Percentiles rank a stretch among this genome's conserved stretches.
Conservation (phyloP, 1,140 invertebrate genomes). For the Ptiloglossa arizonensis region DNA sequence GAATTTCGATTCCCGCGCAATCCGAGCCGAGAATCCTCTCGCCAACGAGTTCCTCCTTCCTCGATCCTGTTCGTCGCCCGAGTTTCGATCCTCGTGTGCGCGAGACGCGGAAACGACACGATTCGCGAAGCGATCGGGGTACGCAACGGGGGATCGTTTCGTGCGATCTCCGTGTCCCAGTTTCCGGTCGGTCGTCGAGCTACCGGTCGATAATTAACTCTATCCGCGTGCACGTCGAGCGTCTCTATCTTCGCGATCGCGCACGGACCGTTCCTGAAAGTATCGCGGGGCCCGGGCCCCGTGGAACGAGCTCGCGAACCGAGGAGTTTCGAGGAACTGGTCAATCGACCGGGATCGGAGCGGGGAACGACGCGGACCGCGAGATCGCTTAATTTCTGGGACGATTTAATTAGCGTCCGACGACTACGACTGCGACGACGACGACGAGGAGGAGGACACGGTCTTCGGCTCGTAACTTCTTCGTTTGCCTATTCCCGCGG, state of each 20-base stretch:
- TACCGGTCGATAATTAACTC: constrained; percentile 34
- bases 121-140: constrained; percentile 13
- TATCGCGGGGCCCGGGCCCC: too few relatives aligned
- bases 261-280: constrained; percentile 9
- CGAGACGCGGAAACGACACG: not conserved
- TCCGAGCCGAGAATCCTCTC: too few relatives aligned
- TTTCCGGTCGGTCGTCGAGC: constrained; percentile 1
- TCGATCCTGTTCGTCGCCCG: constrained; percentile 14
- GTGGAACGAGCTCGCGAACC: constrained; percentile 12
- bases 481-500: constrained; percentile 1
- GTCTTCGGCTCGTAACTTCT: not conserved
- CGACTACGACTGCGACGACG: too few relatives aligned
- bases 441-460: too few relatives aligned
- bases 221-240: not conserved
- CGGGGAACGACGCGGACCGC: not conserved
- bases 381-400: constrained; percentile 13
- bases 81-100: constrained; percentile 16
- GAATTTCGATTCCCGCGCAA: too few relatives aligned
- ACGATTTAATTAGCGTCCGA: constrained; percentile 35
- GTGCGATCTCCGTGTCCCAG: not conserved
- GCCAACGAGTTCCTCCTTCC: constrained; percentile 7
- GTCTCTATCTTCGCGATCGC: not conserved
- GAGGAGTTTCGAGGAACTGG: constrained; percentile 19
- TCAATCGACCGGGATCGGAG: not conserved
- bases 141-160: constrained; percentile 2